Percentiles rank a stretch among this genome's conserved stretches.
Conservation (phyloP, 2,113 vertebrate genomes). For the Notarius lentiginosus region DNA sequence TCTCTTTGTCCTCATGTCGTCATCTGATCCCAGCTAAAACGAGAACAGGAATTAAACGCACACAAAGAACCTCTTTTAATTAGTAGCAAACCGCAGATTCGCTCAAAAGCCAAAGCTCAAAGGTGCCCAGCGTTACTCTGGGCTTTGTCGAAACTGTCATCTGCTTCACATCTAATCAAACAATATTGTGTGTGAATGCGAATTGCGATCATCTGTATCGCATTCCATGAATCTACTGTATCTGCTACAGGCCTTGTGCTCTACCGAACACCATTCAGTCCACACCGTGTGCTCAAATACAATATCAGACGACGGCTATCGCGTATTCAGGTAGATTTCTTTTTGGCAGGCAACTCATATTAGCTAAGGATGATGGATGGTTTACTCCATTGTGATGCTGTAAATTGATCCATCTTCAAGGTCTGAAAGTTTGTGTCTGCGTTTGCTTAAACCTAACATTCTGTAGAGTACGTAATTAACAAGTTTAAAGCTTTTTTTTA, state of each 20-base stretch:
- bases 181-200: slow-evolving; percentile 37
- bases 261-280: not conserved
- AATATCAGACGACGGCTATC: slow-evolving; percentile 16
- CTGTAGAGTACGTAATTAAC: not conserved
- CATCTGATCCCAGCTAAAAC: slow-evolving; percentile 64
- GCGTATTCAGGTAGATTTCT: not conserved
- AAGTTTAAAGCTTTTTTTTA: not conserved
- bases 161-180: slow-evolving; percentile 32
- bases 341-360: slow-evolving; percentile 1
- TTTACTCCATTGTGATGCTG: not conserved
- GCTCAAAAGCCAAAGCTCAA: slow-evolving; percentile 58
- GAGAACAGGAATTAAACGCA: slow-evolving; percentile 47
- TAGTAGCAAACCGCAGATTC: slow-evolving; percentile 58
- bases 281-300: slow-evolving; percentile 15
- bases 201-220: slow-evolving; percentile 31
- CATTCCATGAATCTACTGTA: slow-evolving; percentile 20
- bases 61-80: slow-evolving; percentile 72
- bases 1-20: slow-evolving; percentile 57
- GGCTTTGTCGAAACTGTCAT: slow-evolving; percentile 41
- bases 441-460: slow-evolving; percentile 28
- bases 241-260: not conserved
- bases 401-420: slow-evolving; percentile 22
- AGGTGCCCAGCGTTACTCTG: slow-evolving; percentile 37
- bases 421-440: slow-evolving; percentile 32
- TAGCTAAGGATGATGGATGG: slow-evolving; percentile 14